Conservation (phyloP, 2,888 invertebrate species). For the Alloplasta piceator region DNA sequence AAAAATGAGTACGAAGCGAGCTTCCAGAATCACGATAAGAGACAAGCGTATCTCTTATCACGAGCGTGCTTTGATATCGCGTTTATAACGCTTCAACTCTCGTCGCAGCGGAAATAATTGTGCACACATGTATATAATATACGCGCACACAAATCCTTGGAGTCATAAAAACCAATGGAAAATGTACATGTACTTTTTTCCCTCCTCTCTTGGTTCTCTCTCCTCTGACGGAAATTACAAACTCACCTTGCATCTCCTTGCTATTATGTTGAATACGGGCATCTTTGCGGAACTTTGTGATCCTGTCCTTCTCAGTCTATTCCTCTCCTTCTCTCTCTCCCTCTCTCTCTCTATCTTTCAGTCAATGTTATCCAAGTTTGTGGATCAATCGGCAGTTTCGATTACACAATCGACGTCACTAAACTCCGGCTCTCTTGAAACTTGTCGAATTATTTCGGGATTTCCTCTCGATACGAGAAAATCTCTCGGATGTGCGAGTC, state of each 20-base stretch:
- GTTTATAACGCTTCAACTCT: constrained; percentile 29
- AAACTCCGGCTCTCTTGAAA: constrained; percentile 46
- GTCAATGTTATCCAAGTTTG: constrained; percentile 56
- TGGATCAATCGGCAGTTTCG: constrained; percentile 33
- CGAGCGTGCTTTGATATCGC: constrained; percentile 51
- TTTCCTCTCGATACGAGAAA: constrained; percentile 17
- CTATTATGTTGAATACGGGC: constrained; percentile 87
- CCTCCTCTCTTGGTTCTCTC: neutral
- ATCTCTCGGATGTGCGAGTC: constrained; percentile 15
- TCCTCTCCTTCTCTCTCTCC: constrained; percentile 15
- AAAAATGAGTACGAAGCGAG: constrained; percentile 11
- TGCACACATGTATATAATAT: no score
- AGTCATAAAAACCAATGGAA: no score
- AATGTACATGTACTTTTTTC: no score
- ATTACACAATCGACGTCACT: constrained; percentile 61
- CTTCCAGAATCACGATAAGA: constrained; percentile 57
- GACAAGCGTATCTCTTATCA: constrained; percentile 48
- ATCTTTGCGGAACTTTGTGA: constrained; percentile 76
- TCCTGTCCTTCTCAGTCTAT: constrained; percentile 30
- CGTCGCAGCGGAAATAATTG: neutral
- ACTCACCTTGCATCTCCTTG: constrained; percentile 86
- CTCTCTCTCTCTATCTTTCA: constrained; percentile 42
- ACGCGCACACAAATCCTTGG: no score
- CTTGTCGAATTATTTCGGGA: constrained; percentile 51
- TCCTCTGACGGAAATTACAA: constrained; percentile 6